Base-by-base conservation (phyloP, 1,140 invertebrate genomes). In the Chelonus insularis region DNA sequence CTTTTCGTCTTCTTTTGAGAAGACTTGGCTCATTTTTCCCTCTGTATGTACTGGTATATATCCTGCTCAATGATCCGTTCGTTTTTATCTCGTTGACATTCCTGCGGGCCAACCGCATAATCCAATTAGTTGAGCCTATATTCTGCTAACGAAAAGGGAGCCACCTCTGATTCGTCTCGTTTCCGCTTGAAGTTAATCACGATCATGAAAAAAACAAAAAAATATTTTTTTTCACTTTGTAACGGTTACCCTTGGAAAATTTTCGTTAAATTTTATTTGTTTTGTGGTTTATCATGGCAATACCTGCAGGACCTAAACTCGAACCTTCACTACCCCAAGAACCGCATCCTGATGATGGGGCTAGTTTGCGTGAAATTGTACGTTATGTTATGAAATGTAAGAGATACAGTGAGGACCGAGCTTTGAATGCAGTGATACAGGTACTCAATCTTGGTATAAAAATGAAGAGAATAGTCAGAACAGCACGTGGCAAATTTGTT, bases 361-460 rank as follows among this genome's bases (percentile, higher is more conserved):
- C 72, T 29, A 70, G 59, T 34, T 69, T 81, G 47, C 57, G 70
- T 4, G 64, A 60, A 11, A 80, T 81, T 58, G 66, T 80, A n/a
- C 54, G 61, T 1, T 71, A 79, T 56, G 78, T 81, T 18, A 32
- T 75, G 67, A 61, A 60, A 43, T 60, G 71, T 5, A 71, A 69
- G 36, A 62, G 68, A 7, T 60, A 74, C 29, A 68, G 70, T 9
- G 63, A 75, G 34, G 64, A 60, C 4, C 62, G 67, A 9, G 76
- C 72, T 0, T 62, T 68, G 9, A 64, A 64, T 16, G 58, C 63
- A 62, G 71, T 80, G 20, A 65, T 72, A 43, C 60, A 77, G 57
- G 72, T 78, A 14, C 66, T 81, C 7, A 66, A 71, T 21, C 25
- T 60, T 8, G 79, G 78, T 2, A 58, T 80, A 12, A 64, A 66